phyloP scores from a whole-genome alignment of 2,113 vertebrate species.

The Laticauda colubrina region DNA sequence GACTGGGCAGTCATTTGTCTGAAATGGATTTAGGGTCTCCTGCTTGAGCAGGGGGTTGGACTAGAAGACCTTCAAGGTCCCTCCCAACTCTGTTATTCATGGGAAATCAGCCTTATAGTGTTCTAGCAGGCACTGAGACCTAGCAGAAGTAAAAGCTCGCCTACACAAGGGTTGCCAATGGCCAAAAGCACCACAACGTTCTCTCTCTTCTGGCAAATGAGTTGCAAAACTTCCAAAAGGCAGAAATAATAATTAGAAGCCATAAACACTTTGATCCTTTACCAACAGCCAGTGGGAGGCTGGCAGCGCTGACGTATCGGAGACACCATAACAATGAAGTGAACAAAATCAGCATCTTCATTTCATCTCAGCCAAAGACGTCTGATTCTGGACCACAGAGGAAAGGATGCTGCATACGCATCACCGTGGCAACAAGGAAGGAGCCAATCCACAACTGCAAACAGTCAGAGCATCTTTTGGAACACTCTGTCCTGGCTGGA shows the following conservation, averaged over 20 bases:
- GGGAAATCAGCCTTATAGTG: background rate
- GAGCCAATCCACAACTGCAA: background rate
- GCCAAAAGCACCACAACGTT: background rate
- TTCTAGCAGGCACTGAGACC: background rate
- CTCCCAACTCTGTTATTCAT: background rate
- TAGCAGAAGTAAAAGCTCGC: background rate
- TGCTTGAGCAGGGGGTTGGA: background rate
- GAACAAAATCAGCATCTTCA: background rate
- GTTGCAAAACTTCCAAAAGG: background rate
- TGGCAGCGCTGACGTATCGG: background rate
- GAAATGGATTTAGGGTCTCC: background rate
- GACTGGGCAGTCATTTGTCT: background rate
- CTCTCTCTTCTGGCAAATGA: background rate
- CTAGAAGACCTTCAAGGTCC: background rate
- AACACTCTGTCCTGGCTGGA: background rate
- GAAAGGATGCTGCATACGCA: background rate
- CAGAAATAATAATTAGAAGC: background rate
- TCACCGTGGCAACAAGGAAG: background rate
- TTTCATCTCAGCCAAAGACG: background rate
- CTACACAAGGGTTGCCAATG: background rate
- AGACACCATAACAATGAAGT: background rate
- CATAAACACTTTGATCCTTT: background rate
- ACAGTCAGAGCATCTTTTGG: background rate
- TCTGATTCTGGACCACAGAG: background rate
- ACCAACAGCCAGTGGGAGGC: background rate